Evolutionary conservation across 2,797 vertebrate species (phyloP).

Genomic region (Synanceia verrucosa): DNA sequence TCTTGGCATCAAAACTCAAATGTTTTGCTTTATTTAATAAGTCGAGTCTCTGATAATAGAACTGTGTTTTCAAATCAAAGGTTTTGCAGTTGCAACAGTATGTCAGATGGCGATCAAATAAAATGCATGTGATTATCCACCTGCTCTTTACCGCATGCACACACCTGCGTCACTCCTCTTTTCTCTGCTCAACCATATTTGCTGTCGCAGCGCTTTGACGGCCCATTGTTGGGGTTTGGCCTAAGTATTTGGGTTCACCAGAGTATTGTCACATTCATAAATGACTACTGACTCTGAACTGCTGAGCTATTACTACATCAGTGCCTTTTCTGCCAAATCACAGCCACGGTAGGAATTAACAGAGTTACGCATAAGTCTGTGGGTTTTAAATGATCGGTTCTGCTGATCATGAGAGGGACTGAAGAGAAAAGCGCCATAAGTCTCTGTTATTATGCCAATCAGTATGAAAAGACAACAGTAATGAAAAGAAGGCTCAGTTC

Average conservation of each 20-base stretch:
- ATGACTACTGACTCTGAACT: constrained; percentile 48
- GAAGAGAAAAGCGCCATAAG: constrained; percentile 26
- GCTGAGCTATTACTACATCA: constrained; percentile 66
- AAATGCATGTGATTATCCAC: constrained; percentile 57
- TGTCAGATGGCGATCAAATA: constrained; percentile 40
- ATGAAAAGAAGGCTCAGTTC: constrained; percentile 21
- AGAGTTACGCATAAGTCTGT: constrained; percentile 53
- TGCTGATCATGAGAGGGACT: constrained; percentile 43
- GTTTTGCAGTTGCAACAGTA: constrained; percentile 28
- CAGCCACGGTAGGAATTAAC: constrained; percentile 43
- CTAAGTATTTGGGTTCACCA: constrained; percentile 64
- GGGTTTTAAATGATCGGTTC: constrained; percentile 62
- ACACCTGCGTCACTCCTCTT: constrained; percentile 66
- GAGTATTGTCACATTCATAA: constrained; percentile 59
- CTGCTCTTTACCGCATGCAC: constrained; percentile 43
- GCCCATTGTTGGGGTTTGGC: constrained; percentile 45
- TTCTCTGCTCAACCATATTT: constrained; percentile 59
- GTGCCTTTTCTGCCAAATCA: constrained; percentile 57
- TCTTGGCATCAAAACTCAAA: background rate
- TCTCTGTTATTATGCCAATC: constrained; percentile 39
- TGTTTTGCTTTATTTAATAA: constrained; percentile 12
- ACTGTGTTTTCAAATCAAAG: constrained; percentile 7
- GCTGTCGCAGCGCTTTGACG: constrained; percentile 64
- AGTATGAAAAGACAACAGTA: constrained; percentile 35
- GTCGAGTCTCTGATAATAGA: background rate